These are phyloP conservation scores for Vanacampus margaritifer DNA, from an alignment of 2,113 vertebrate genomes.

Conservation along the genomic window DNA sequence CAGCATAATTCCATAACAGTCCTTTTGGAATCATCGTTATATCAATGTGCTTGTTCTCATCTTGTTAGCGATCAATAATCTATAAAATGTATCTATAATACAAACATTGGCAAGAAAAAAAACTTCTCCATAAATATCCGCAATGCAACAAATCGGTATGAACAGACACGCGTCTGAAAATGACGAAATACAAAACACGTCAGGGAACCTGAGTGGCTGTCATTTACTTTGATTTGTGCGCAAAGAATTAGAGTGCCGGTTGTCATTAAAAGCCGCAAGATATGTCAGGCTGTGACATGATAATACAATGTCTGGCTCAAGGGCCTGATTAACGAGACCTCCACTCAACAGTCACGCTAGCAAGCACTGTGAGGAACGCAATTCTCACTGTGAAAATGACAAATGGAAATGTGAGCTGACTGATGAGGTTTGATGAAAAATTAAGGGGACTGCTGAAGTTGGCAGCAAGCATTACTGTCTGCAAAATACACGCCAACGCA, in stretches of 20 bases:
- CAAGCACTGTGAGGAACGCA: background rate
- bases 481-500: background rate
- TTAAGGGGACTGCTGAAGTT: background rate
- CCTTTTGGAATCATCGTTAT: constrained; percentile 8
- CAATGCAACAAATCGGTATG: constrained; percentile 1
- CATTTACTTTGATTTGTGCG: constrained; percentile 3
- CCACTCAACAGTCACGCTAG: background rate
- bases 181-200: constrained; percentile 5
- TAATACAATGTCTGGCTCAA: background rate
- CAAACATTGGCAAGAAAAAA: too few relatives aligned
- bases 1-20: constrained; percentile 8
- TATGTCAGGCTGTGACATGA: constrained; percentile 9
- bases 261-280: constrained; percentile 19
- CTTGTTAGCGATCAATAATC: background rate
- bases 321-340: constrained; percentile 7
- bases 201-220: constrained; percentile 18
- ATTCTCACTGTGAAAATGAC: background rate
- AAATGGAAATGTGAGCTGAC: background rate
- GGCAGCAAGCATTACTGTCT: background rate
- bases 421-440: constrained; percentile 3
- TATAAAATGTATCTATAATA: too few relatives aligned
- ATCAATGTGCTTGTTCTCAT: constrained; percentile 4
- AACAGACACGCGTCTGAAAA: constrained; percentile 7
- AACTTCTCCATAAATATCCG: background rate
- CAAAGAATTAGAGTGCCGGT: background rate